Percentiles rank a stretch among this genome's conserved stretches.
Conservation (phyloP, 2,888 invertebrate genomes). For the Spicauda simplicius region DNA sequence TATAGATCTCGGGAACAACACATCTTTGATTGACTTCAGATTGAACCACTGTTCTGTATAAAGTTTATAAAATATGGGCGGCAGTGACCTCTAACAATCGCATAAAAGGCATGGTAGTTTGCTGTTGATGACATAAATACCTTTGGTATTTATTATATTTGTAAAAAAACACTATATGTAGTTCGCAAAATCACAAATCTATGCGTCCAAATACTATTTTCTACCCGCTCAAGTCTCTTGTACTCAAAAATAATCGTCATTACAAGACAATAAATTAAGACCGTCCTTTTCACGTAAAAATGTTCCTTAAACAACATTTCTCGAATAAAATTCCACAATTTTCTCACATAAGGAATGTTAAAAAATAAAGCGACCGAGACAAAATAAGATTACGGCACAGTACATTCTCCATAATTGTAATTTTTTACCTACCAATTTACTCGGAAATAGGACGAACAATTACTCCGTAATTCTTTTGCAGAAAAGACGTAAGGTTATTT, state of each 20-base stretch:
- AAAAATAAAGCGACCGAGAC: slow-evolving; percentile 22
- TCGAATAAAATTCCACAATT: background rate
- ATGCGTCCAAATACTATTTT: no score
- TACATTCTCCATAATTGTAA: slow-evolving; percentile 31
- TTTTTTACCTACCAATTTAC: slow-evolving; percentile 31
- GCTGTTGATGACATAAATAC: no score
- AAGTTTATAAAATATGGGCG: no score
- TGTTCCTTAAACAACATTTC: slow-evolving; percentile 7
- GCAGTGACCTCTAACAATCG: no score
- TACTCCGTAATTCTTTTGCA: slow-evolving; percentile 22
- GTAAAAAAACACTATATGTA: no score
- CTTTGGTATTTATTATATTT: no score
- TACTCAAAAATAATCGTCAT: background rate
- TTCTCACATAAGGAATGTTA: slow-evolving; percentile 10
- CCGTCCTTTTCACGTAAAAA: background rate
- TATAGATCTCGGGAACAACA: no score
- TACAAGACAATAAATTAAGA: background rate
- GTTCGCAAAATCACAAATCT: no score
- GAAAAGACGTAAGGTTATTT: slow-evolving; percentile 6
- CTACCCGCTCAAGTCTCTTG: no score
- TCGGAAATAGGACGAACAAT: slow-evolving; percentile 25
- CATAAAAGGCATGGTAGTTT: no score
- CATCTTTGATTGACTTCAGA: no score
- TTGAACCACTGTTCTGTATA: no score
- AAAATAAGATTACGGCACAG: slow-evolving; percentile 31